Conservation (phyloP, 2,888 invertebrate genomes). For the Tenthredo mesomela region DNA sequence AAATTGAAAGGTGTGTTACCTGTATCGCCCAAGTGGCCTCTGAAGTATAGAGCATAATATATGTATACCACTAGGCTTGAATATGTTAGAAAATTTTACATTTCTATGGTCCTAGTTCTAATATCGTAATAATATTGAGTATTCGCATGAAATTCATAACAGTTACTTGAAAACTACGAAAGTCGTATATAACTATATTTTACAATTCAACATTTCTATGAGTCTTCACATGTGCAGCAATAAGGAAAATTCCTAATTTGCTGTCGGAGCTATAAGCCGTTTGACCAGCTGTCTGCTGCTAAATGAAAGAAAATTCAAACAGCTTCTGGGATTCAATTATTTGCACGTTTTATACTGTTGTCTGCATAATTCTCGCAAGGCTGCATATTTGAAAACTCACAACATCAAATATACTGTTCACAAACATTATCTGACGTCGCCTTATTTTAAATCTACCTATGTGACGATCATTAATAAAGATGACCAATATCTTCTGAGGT, state of each 20-base stretch:
- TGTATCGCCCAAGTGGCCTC: constrained; percentile 2
- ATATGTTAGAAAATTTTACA: constrained; percentile 28
- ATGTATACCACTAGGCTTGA: constrained; percentile 50
- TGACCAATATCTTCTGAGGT: constrained; percentile 58
- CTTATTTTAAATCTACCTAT: constrained; percentile 47
- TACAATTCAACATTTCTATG: constrained; percentile 43
- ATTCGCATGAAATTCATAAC: constrained; percentile 11
- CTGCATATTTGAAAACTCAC: constrained; percentile 10
- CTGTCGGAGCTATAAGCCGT: not conserved
- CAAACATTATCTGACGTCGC: constrained; percentile 42
- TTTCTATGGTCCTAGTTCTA: constrained; percentile 22
- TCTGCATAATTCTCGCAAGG: not conserved
- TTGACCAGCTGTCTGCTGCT: not conserved
- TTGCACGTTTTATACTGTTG: not conserved
- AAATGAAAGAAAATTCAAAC: not conserved
- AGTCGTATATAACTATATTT: constrained; percentile 44
- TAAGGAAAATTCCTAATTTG: not conserved
- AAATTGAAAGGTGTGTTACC: not conserved
- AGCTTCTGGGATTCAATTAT: not conserved
- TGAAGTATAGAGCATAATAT: constrained; percentile 49
- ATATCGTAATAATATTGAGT: constrained; percentile 44
- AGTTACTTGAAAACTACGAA: constrained; percentile 38
- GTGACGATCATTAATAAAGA: constrained; percentile 43
- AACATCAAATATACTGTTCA: constrained; percentile 23
- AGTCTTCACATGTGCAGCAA: constrained; percentile 1